Base-by-base conservation (phyloP, 2,888 invertebrate species). In the Brachycybe producta region DNA sequence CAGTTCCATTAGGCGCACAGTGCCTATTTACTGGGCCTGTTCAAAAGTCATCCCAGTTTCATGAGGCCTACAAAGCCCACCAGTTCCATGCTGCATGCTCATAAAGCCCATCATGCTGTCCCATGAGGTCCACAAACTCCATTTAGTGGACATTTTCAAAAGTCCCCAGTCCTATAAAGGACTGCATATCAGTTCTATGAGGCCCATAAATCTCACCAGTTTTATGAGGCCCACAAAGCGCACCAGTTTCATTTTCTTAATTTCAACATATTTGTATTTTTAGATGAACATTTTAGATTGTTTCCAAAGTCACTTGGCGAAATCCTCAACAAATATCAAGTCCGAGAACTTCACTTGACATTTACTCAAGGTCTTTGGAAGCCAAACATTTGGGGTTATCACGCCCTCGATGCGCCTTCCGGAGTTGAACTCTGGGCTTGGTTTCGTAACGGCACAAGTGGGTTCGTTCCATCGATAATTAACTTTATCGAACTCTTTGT, bases 381-480 rank as follows among this genome's bases (percentile, higher is more conserved):
- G 54, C 83, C 92, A 66, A 79, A 84, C 58, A 78, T 79, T 50
- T 98, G 95, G 95, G 95, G 95, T 1, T 91, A 91, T 69, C 92
- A 94, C 2, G 77, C 86, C 26, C 68, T 80, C 11, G 84, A 88
- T 66, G 84, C 91, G 2, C 84, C 92, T 0, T 85, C 92, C 1
- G 97, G 97, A 5, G 92, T 91, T 2, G 91, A 95, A 67, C 73
- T 95, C 0, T 87, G 84, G 75, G 88, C 85, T 0, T 94, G 94
- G 91, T 95, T 98, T 64, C 75, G 77, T 54, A 67, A 74, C 19
- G 70, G 76, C 51, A 76, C 79, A 1, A 58, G 62, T 43, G 73
- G 69, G 71, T 71, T 62, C 19, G 44, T 24, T 35, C 32, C 17
- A 17, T 7, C 17, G 27, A n/a, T 35, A 28, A 2, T 11, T 45